A percentile compares a stretch with the other conserved stretches of the same genome.
phyloP scores from a whole-genome alignment of 2,113 vertebrate genomes.

The Mugil cephalus region DNA sequence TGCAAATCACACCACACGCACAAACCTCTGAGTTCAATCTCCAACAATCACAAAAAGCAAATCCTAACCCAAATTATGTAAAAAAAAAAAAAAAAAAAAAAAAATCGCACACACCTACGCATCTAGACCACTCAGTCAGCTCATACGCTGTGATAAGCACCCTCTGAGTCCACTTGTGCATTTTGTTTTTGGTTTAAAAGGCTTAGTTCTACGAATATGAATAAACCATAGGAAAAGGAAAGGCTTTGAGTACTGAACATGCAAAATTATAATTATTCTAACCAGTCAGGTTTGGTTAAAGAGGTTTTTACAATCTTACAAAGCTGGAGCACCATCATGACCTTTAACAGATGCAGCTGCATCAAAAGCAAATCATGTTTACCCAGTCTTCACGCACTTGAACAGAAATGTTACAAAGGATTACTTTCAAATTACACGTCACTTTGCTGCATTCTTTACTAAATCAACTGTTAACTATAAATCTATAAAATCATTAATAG shows the following conservation, averaged over 20 bases:
- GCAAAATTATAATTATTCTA: neutral
- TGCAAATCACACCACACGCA: slow-evolving; percentile 25
- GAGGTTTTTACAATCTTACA: neutral
- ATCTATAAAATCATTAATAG: too few species aligned
- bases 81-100: too few species aligned
- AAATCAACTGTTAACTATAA: too few species aligned
- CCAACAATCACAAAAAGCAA: slow-evolving; percentile 15
- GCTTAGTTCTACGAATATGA: slow-evolving; percentile 18
- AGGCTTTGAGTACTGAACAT: neutral
- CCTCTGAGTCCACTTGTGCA: slow-evolving; percentile 13
- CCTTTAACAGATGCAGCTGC: neutral
- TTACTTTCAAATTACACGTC: too few species aligned
- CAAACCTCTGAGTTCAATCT: neutral
- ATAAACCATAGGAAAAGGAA: neutral
- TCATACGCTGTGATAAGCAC: neutral
- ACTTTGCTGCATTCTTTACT: too few species aligned
- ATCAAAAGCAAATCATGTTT: neutral
- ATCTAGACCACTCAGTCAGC: slow-evolving; percentile 18
- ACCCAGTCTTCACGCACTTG: too few species aligned
- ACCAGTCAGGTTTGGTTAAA: slow-evolving; percentile 1
- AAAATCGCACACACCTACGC: neutral
- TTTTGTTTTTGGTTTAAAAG: slow-evolving; percentile 5
- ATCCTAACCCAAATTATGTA: slow-evolving; percentile 17
- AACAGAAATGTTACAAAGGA: too few species aligned
- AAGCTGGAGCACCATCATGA: neutral